These are phyloP conservation scores for Listrodromus nycthemerus DNA, from an alignment of 2,888 invertebrate species.

Conservation along the genomic window DNA sequence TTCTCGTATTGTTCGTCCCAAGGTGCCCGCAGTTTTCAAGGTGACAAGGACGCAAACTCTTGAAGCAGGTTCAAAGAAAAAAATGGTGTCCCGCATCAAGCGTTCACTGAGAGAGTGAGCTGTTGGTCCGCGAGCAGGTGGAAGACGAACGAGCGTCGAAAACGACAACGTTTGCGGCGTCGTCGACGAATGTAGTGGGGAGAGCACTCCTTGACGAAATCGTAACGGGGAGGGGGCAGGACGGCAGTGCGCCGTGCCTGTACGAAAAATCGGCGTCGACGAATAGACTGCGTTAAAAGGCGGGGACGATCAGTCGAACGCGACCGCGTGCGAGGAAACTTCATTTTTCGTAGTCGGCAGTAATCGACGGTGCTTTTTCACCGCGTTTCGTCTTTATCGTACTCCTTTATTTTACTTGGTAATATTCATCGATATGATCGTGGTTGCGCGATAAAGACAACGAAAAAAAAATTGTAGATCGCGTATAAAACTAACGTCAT, in stretches of 20 bases:
- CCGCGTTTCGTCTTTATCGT: not conserved
- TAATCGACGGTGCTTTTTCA: slow-evolving; percentile 6
- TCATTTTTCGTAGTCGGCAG: slow-evolving; percentile 1
- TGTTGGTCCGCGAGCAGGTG: slow-evolving; percentile 16
- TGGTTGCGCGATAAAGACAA: slow-evolving; percentile 5
- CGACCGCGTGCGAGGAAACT: slow-evolving; percentile 71
- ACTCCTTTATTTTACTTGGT: not conserved
- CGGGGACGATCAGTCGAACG: slow-evolving; percentile 75
- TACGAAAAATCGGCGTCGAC: slow-evolving; percentile 67
- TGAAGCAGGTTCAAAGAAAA: not conserved
- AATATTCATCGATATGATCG: not conserved
- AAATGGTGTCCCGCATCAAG: not conserved
- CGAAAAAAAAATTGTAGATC: not conserved
- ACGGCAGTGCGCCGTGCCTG: slow-evolving; percentile 48
- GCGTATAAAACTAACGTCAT: not conserved
- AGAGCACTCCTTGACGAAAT: slow-evolving; percentile 24
- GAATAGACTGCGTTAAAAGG: slow-evolving; percentile 73
- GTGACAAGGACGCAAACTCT: not conserved
- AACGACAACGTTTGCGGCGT: slow-evolving; percentile 16
- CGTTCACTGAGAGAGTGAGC: not conserved
- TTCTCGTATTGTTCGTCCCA: not conserved
- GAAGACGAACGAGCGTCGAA: slow-evolving; percentile 33
- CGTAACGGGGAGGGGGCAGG: slow-evolving; percentile 50
- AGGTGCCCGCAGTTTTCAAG: not conserved
- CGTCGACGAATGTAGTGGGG: slow-evolving; percentile 35